phyloP scores from a whole-genome alignment of 2,113 vertebrate genomes.

The Tonatia bakeri region DNA sequence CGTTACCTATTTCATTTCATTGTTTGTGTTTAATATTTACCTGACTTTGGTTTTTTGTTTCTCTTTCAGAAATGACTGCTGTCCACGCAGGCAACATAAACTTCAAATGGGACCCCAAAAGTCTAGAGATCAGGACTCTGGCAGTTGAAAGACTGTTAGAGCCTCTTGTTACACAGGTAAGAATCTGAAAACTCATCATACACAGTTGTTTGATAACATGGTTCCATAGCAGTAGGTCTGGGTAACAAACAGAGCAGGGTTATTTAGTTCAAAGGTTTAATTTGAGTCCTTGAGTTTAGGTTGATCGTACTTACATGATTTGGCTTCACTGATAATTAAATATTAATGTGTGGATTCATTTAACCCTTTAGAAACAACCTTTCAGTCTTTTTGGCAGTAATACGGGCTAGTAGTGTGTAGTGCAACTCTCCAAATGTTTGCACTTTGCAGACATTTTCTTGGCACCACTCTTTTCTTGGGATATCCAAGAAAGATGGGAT shows the following conservation, averaged over 20 bases:
- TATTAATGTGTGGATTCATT: neutral
- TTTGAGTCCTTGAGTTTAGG: constrained; percentile 12
- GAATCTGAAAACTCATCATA: neutral
- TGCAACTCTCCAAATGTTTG: neutral
- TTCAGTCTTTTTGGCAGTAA: neutral
- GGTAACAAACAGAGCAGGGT: neutral
- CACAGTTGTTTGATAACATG: neutral
- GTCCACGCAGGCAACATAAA: constrained; percentile 95
- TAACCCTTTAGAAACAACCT: neutral
- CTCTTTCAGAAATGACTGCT: constrained; percentile 87
- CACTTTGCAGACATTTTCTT: neutral
- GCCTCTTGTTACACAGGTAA: constrained; percentile 97
- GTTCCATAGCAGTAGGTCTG: neutral
- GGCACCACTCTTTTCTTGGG: neutral
- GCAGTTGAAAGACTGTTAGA: constrained; percentile 96
- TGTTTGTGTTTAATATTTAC: constrained; percentile 22
- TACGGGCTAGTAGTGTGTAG: neutral
- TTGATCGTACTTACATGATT: constrained; percentile 24
- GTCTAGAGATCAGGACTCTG: constrained; percentile 96
- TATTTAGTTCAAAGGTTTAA: constrained; percentile 35
- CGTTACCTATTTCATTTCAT: neutral
- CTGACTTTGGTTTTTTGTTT: constrained; percentile 56
- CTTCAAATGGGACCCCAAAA: constrained; percentile 99
- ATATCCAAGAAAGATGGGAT: neutral
- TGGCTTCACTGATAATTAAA: neutral